Conservation (phyloP, 2,113 vertebrate species). For the Silurus meridionalis region DNA sequence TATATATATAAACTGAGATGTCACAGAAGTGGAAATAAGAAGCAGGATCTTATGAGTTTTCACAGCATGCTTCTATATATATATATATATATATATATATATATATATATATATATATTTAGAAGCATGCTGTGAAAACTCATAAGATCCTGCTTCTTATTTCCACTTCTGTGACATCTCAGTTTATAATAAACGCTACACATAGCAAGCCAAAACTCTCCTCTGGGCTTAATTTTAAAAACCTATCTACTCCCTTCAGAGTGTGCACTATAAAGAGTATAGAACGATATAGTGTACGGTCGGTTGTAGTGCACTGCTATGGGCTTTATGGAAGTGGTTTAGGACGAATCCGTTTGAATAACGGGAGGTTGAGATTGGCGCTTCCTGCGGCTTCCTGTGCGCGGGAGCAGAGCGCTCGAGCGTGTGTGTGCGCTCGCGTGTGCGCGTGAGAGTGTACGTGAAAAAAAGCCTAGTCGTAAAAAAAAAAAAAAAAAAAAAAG, state of each 20-base stretch:
- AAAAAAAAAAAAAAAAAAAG: constrained; percentile 22
- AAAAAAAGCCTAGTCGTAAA: background rate
- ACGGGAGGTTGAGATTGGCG: constrained; percentile 20
- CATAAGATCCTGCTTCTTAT: background rate
- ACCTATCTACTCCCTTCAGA: background rate
- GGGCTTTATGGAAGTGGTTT: background rate
- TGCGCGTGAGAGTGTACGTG: background rate
- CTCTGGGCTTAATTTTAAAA: background rate
- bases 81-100: too few species aligned
- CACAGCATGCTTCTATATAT: background rate
- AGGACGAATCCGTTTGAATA: background rate
- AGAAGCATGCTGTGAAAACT: background rate
- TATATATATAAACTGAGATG: background rate
- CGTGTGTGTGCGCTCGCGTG: constrained; percentile 3
- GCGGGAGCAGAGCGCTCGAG: constrained; percentile 16
- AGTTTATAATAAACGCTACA: background rate
- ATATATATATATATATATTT: too few species aligned
- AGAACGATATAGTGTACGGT: background rate
- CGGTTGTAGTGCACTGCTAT: background rate
- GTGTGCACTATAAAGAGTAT: background rate
- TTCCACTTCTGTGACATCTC: background rate
- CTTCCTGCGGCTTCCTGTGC: constrained; percentile 43
- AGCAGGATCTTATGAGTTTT: background rate
- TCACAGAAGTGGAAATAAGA: background rate
- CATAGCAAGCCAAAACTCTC: background rate